These are phyloP conservation scores for Mustelus asterias DNA, from an alignment of 2,113 vertebrate genomes.

Conservation along the genomic window DNA sequence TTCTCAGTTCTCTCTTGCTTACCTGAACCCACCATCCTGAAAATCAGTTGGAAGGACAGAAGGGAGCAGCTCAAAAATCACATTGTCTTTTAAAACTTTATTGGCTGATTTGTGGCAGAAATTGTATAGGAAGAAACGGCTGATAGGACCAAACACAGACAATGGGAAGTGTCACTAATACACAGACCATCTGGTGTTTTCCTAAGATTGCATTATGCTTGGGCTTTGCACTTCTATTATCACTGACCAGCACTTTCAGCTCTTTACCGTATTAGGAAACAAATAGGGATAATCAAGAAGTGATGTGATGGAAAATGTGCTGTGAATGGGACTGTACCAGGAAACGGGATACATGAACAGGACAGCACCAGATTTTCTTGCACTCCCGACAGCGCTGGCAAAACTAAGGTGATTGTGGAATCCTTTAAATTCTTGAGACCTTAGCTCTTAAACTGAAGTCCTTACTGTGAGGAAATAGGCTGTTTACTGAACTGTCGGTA, in stretches of 20 bases:
- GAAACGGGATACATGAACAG: neutral
- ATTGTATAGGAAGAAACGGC: neutral
- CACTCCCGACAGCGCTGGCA: neutral
- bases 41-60: neutral
- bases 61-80: neutral
- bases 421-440: neutral
- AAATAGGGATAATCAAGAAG: conserved; percentile 6
- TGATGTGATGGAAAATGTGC: neutral
- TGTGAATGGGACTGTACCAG: neutral
- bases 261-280: neutral
- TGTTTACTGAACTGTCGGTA: conserved; percentile 58
- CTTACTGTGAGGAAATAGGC: conserved; percentile 62
- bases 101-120: neutral
- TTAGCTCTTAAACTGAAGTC: conserved; percentile 56
- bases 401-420: neutral
- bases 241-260: neutral
- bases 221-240: conserved; percentile 17
- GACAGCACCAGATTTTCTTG: neutral
- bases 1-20: neutral
- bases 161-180: conserved; percentile 10
- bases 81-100: neutral
- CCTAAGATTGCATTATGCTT: neutral
- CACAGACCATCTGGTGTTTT: conserved; percentile 7
- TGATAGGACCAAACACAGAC: neutral
- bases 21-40: neutral